Conservation (phyloP, 2,113 vertebrate genomes). For the Salvelinus sp. region DNA sequence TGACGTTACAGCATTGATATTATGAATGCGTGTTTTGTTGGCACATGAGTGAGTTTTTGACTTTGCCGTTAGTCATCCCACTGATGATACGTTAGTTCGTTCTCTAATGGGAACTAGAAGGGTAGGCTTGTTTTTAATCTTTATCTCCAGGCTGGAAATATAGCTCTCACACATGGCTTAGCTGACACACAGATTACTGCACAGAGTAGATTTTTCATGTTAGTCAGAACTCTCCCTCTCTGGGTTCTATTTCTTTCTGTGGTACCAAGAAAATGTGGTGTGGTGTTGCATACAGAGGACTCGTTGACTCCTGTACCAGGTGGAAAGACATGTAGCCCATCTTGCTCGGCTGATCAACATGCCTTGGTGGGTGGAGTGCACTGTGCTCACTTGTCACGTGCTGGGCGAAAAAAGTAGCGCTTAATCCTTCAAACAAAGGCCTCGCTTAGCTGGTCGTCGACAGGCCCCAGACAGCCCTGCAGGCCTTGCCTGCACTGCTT, state of each 20-base stretch:
- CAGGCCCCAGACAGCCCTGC: constrained; percentile 30
- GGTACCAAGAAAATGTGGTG: constrained; percentile 7
- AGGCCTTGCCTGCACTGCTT: constrained; percentile 27
- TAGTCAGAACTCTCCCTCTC: background rate
- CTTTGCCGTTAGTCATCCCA: background rate
- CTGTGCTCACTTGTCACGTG: constrained; percentile 1
- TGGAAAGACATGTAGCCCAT: too few species aligned
- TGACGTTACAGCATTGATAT: background rate
- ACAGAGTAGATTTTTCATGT: constrained; percentile 50
- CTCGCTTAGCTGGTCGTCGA: constrained; percentile 3
- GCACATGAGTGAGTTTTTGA: background rate
- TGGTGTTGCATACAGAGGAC: background rate
- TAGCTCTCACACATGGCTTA: constrained; percentile 32
- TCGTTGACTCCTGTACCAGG: too few species aligned
- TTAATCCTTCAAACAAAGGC: constrained; percentile 49
- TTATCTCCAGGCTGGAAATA: constrained; percentile 13
- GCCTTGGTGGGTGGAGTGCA: background rate
- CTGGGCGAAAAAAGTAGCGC: constrained; percentile 30
- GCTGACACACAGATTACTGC: constrained; percentile 46
- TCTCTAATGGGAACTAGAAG: background rate
- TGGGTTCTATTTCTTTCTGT: constrained; percentile 8
- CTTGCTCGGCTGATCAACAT: too few species aligned
- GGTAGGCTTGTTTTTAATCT: constrained; percentile 1
- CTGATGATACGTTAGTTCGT: background rate
- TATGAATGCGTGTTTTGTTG: background rate